Evolutionary conservation across 1,140 invertebrate species (phyloP), one percentile per base, ranked within the genome.

Genomic region (Drosophila mojavensis): DNA sequence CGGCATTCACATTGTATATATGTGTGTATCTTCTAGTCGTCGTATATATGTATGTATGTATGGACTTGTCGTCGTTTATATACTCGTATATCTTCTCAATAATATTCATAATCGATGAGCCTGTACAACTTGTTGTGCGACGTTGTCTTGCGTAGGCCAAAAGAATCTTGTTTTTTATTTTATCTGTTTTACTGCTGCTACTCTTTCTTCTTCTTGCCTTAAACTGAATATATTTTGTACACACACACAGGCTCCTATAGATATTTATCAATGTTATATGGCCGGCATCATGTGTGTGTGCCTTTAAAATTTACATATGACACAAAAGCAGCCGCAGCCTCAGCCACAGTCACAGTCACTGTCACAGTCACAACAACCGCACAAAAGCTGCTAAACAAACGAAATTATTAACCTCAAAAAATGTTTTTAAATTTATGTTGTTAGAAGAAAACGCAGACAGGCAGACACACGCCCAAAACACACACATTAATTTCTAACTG

Each of bases 61-160:
- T 24, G 3, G 1, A 24, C 68, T 65, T 71, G 48, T 17, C 41
- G 51, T 43, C 66, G 73, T 63, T 41, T 26, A 45, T 76, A 58
- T 61, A 62, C 63, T 54, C 43, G 67, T 66, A 69, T 82, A 81
- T 72, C 65, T 71, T 48, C 83, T 62, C 79, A 77, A 88, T 88
- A 82, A 88, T 68, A 51, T 56, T 67, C 78, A 82, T 86, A 86
- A 88, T 82, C 83, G 79, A 86, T 85, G 75, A 86, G 81, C 83
- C 68, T 75, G 82, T 54, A 75, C 55, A 85, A 86, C 82, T 86
- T 88, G 82, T 86, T 86, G 82, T 79, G 73, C 54, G 47, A 55
- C 33, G 48, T 41, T 53, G 26, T 20, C 48, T 45, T 24, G 75
- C 59, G 75, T 75, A 76, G 81, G 67, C 70, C 60, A 73, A 73